phyloP scores from a whole-genome alignment of 1,140 invertebrate species.

The Penaeus chinensis region DNA sequence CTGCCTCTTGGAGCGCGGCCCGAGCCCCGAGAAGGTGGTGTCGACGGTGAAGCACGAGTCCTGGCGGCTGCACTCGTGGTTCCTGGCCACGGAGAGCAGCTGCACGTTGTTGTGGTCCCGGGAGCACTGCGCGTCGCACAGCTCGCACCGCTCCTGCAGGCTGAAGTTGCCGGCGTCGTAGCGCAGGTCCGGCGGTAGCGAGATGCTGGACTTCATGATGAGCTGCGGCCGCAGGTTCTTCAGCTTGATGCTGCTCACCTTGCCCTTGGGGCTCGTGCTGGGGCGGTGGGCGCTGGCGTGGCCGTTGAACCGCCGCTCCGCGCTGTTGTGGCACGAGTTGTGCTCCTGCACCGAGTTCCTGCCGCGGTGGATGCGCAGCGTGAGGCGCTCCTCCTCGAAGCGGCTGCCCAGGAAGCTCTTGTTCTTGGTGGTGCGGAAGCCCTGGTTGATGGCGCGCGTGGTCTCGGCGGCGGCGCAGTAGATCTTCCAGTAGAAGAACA shows the following conservation, averaged over 20 bases:
- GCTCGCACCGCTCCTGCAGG: constrained; percentile 28
- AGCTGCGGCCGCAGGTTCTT: constrained; percentile 41
- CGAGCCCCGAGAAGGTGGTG: constrained; percentile 38
- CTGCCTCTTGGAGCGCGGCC: constrained; percentile 7
- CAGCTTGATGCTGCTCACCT: constrained; percentile 47
- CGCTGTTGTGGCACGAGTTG: constrained; percentile 62
- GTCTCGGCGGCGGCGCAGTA: constrained; percentile 92
- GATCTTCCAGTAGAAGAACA: constrained; percentile 96
- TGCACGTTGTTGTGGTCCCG: constrained; percentile 21
- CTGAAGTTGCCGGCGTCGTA: constrained; percentile 33
- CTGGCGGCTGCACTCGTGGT: neutral
- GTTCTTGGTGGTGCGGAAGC: constrained; percentile 89
- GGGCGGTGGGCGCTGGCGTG: constrained; percentile 18
- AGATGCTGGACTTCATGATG: constrained; percentile 51
- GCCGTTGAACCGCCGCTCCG: constrained; percentile 28
- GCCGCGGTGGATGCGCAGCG: constrained; percentile 90
- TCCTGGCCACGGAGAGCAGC: constrained; percentile 4
- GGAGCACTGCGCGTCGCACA: constrained; percentile 44
- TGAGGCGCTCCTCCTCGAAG: constrained; percentile 81
- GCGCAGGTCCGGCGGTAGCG: constrained; percentile 36
- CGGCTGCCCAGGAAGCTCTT: constrained; percentile 58
- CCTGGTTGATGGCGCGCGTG: constrained; percentile 91
- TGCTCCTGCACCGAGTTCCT: constrained; percentile 67
- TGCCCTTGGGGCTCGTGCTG: constrained; percentile 13
- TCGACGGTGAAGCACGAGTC: constrained; percentile 48